A percentile compares a stretch with the other conserved stretches of the same genome.
Conservation (phyloP, 2,797 vertebrate genomes). For the Cossypha caffra region DNA sequence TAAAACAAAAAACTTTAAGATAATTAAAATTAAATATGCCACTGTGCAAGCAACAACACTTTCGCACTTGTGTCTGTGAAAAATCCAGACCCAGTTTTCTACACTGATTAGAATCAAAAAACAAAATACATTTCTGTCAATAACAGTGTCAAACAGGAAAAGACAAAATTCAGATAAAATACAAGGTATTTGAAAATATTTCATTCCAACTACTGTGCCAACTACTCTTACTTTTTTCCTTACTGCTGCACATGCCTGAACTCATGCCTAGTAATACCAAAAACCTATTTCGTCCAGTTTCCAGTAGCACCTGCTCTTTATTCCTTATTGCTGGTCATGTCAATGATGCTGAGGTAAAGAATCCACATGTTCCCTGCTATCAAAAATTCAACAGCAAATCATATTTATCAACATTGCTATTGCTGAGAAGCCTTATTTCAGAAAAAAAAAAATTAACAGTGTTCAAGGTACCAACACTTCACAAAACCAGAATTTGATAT, state of each 20-base stretch:
- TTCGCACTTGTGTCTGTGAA: background rate
- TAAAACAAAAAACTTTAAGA: background rate
- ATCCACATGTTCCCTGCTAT: background rate
- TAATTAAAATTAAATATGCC: background rate
- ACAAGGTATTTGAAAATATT: background rate
- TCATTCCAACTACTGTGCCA: background rate
- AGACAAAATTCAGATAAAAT: background rate
- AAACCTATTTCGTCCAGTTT: background rate
- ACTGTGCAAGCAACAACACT: background rate
- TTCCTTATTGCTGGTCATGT: background rate
- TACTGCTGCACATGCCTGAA: background rate
- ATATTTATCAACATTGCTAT: background rate
- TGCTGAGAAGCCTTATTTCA: background rate
- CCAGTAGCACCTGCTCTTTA: background rate
- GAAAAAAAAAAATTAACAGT: background rate
- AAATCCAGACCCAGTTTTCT: background rate
- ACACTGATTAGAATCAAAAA: background rate
- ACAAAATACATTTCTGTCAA: background rate
- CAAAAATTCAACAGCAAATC: background rate
- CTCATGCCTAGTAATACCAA: background rate
- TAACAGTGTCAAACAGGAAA: background rate
- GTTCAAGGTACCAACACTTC: background rate
- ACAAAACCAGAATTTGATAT: background rate
- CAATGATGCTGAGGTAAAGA: background rate
- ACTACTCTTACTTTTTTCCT: background rate